A percentile compares a stretch with the other conserved stretches of the same genome.
Evolutionary conservation across 1,140 invertebrate species (phyloP).

Genomic region (Ostrea denselamellosa): DNA sequence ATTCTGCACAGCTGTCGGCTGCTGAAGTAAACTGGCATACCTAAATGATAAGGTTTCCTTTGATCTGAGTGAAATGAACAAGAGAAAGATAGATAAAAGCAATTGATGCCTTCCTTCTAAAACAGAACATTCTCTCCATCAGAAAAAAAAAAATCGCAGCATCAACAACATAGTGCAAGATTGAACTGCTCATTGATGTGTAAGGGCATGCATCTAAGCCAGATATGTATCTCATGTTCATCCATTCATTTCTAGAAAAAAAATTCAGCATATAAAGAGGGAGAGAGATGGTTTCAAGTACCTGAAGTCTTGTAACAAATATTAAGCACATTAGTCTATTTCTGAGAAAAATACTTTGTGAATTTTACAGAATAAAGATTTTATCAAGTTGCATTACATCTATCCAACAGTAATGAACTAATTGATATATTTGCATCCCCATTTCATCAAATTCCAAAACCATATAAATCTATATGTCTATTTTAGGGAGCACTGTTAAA

Average conservation of each 20-base stretch:
- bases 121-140: constrained; percentile 2
- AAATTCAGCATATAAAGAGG: too few species aligned
- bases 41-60: constrained; percentile 16
- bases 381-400: too few species aligned
- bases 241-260: too few species aligned
- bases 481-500: constrained; percentile 1
- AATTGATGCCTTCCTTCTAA: constrained; percentile 2
- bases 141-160: background rate
- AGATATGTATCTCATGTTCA: background rate
- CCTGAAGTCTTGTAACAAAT: too few species aligned
- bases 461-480: background rate
- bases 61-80: constrained; percentile 27
- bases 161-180: background rate
- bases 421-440: background rate
- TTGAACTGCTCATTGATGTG: constrained; percentile 3
- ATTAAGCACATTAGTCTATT: too few species aligned
- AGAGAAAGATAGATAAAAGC: constrained; percentile 1
- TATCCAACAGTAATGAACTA: background rate
- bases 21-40: constrained; percentile 5
- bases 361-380: too few species aligned
- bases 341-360: too few species aligned
- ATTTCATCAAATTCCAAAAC: background rate
- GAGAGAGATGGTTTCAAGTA: too few species aligned
- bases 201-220: background rate
- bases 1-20: background rate